Conservation (phyloP, 2,797 vertebrate species). For the Sphaeramia orbicularis region DNA sequence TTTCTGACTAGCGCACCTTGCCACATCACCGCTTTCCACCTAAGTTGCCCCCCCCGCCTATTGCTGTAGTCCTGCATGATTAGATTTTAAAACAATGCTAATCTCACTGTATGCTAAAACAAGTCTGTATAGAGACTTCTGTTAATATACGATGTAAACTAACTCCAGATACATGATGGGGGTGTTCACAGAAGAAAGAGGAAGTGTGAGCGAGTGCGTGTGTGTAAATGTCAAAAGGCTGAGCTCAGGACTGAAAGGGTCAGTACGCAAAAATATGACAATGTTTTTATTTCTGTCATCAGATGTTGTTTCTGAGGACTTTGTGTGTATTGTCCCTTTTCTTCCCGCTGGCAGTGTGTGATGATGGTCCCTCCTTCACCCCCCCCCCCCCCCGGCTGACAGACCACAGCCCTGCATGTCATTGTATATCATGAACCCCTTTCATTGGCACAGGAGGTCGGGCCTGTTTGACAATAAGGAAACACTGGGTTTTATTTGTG, state of each 20-base stretch:
- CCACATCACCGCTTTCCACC: slow-evolving; percentile 87
- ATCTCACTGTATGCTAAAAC: slow-evolving; percentile 87
- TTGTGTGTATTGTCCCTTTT: slow-evolving; percentile 52
- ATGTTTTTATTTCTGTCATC: slow-evolving; percentile 39
- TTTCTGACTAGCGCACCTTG: slow-evolving; percentile 86
- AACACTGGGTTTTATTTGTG: slow-evolving; percentile 42
- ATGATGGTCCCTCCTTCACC: slow-evolving; percentile 38
- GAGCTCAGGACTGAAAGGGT: slow-evolving; percentile 55
- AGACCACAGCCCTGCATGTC: slow-evolving; percentile 65
- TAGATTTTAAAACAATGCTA: slow-evolving; percentile 83
- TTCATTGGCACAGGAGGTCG: slow-evolving; percentile 29
- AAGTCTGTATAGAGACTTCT: slow-evolving; percentile 81
- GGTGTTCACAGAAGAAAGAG: slow-evolving; percentile 58
- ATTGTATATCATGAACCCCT: slow-evolving; percentile 47
- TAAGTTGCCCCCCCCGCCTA: slow-evolving; percentile 88
- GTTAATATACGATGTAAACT: slow-evolving; percentile 81
- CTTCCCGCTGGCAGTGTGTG: slow-evolving; percentile 36
- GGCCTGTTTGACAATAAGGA: slow-evolving; percentile 35
- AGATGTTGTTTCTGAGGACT: too few relatives aligned
- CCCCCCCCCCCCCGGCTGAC: slow-evolving; percentile 21
- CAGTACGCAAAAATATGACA: slow-evolving; percentile 30
- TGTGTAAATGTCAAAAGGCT: slow-evolving; percentile 54
- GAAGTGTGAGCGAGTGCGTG: slow-evolving; percentile 36
- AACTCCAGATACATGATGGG: slow-evolving; percentile 55
- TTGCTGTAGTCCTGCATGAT: slow-evolving; percentile 94